Evolutionary conservation across 2,113 vertebrate genomes (phyloP).

Genomic region (Zapus hudsonius): DNA sequence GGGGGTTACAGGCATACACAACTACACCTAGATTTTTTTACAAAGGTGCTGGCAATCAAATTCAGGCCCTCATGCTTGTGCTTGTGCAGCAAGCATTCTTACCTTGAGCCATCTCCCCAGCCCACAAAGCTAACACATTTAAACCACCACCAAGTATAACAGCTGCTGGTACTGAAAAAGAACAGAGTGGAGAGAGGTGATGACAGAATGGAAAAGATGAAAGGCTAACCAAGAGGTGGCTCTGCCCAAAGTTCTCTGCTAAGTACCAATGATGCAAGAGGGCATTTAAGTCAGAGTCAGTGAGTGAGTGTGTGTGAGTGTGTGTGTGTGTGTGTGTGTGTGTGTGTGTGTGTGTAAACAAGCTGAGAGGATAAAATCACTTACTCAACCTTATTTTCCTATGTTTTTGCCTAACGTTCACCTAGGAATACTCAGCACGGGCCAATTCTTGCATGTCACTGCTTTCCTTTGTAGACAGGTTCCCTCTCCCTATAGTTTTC

Average conservation of each 20-base stretch:
- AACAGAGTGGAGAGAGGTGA: too few relatives aligned
- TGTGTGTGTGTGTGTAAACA: too few relatives aligned
- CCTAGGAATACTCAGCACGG: background rate
- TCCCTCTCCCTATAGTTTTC: background rate
- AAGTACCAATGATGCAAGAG: slow-evolving; percentile 10
- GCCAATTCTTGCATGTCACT: background rate
- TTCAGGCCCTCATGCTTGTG: too few relatives aligned
- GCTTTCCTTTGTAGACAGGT: background rate
- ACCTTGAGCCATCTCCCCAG: too few relatives aligned
- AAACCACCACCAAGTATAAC: background rate
- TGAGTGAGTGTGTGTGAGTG: too few relatives aligned
- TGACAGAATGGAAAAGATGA: background rate
- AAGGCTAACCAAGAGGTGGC: background rate
- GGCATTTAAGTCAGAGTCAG: background rate
- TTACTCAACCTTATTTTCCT: background rate
- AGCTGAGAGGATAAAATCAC: background rate
- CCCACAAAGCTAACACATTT: background rate
- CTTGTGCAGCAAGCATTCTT: too few relatives aligned
- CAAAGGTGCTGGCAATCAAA: too few relatives aligned
- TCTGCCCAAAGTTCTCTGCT: slow-evolving; percentile 12
- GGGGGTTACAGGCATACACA: too few relatives aligned
- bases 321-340: too few relatives aligned
- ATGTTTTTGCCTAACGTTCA: slow-evolving; percentile 3
- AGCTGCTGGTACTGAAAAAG: background rate
- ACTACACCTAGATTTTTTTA: too few relatives aligned